Percentiles rank a stretch among this genome's conserved stretches.
phyloP scores from a whole-genome alignment of 2,888 invertebrate genomes.

The Tenthredo distinguenda region DNA sequence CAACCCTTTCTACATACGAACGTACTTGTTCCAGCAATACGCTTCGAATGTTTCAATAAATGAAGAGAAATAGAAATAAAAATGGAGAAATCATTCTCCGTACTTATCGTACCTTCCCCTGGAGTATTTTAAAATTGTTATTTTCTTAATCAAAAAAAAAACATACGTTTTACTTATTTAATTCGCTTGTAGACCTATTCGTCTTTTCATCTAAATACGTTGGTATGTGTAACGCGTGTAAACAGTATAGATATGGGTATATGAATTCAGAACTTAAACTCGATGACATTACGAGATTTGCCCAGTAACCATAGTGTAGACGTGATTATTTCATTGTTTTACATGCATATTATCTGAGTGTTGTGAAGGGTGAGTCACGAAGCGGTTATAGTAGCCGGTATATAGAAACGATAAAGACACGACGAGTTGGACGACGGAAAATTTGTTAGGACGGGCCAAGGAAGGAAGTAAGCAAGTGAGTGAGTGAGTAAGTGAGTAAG shows the following conservation, averaged over 20 bases:
- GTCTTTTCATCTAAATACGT: neutral
- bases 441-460: constrained; percentile 26
- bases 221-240: neutral
- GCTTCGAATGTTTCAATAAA: neutral
- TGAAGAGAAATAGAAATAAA: neutral
- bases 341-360: constrained; percentile 29
- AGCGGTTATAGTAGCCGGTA: constrained; percentile 32
- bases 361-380: constrained; percentile 32
- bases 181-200: neutral
- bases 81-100: neutral
- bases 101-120: neutral
- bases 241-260: neutral
- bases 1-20: neutral
- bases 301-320: neutral
- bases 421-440: constrained; percentile 13
- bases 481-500: neutral
- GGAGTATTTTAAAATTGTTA: neutral
- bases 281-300: constrained; percentile 7
- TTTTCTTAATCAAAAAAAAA: neutral
- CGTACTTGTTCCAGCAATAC: neutral
- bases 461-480: neutral
- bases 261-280: neutral
- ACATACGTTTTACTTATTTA: neutral
- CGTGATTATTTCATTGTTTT: constrained; percentile 39
- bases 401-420: constrained; percentile 31